Evolutionary conservation across 1,140 invertebrate species (phyloP).

Genomic region (Diuraphis noxia): DNA sequence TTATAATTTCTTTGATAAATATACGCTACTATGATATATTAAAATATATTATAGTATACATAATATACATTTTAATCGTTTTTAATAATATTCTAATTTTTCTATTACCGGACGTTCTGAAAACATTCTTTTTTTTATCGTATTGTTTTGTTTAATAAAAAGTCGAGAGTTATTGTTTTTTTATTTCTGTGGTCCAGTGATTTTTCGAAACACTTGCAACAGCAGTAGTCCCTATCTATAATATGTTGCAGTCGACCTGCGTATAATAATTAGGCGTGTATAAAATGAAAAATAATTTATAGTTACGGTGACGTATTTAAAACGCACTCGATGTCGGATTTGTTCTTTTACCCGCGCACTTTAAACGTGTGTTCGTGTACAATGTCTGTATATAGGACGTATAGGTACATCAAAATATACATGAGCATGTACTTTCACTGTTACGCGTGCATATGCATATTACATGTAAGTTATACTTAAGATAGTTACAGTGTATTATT

Average conservation of each 20-base stretch:
- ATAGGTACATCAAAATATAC: not conserved
- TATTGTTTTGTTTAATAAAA: not conserved
- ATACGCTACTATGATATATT: not conserved
- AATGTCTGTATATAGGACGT: too few relatives aligned
- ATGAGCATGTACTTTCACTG: not conserved
- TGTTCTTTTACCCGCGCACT: not conserved
- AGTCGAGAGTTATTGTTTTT: slow-evolving; percentile 16
- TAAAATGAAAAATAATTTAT: slow-evolving; percentile 21
- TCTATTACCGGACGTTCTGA: not conserved
- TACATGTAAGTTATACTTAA: not conserved
- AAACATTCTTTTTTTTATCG: slow-evolving; percentile 10
- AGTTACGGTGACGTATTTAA: not conserved
- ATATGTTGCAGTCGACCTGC: not conserved
- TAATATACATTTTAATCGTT: slow-evolving; percentile 27
- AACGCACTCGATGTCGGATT: not conserved
- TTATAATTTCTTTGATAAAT: slow-evolving; percentile 8
- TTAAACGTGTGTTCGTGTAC: not conserved
- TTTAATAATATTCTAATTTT: slow-evolving; percentile 6
- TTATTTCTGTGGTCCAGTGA: slow-evolving; percentile 26
- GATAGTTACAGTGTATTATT: not conserved
- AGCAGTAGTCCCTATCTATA: not conserved
- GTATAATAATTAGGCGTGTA: slow-evolving; percentile 41
- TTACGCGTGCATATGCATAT: not conserved
- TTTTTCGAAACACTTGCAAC: slow-evolving; percentile 4
- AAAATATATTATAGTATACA: not conserved